Evolutionary conservation across 2,888 invertebrate species (phyloP).

Genomic region (Agonum fuliginosum): DNA sequence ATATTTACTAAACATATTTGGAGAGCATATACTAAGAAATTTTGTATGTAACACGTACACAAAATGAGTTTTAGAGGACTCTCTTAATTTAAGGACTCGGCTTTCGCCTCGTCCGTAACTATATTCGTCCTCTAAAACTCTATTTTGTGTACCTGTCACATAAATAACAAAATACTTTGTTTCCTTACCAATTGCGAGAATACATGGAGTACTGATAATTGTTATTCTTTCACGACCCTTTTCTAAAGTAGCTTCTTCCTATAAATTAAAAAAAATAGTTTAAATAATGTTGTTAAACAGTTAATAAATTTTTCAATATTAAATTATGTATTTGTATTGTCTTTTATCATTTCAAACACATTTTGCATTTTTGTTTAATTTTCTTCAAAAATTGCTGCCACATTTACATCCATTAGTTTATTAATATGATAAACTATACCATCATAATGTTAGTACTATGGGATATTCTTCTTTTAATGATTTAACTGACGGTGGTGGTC

Average conservation of each 20-base stretch:
- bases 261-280: too few relatives aligned
- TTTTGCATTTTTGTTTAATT: neutral
- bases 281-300: neutral
- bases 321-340: neutral
- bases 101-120: neutral
- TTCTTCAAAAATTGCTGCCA: neutral
- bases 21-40: too few relatives aligned
- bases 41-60: too few relatives aligned
- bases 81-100: too few relatives aligned
- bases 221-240: neutral
- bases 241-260: neutral
- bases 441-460: neutral
- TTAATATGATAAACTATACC: neutral
- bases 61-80: too few relatives aligned
- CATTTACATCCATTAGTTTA: neutral
- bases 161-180: neutral
- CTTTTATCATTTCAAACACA: neutral
- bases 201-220: neutral
- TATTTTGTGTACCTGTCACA: neutral
- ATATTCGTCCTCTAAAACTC: neutral
- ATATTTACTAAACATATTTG: too few relatives aligned
- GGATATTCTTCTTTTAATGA: neutral
- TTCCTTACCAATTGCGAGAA: neutral
- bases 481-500: neutral
- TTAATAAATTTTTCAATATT: neutral